Evolutionary conservation across 2,113 vertebrate genomes (phyloP), one percentile per base, ranked within the genome.

Genomic region (Blennius ocellaris): DNA sequence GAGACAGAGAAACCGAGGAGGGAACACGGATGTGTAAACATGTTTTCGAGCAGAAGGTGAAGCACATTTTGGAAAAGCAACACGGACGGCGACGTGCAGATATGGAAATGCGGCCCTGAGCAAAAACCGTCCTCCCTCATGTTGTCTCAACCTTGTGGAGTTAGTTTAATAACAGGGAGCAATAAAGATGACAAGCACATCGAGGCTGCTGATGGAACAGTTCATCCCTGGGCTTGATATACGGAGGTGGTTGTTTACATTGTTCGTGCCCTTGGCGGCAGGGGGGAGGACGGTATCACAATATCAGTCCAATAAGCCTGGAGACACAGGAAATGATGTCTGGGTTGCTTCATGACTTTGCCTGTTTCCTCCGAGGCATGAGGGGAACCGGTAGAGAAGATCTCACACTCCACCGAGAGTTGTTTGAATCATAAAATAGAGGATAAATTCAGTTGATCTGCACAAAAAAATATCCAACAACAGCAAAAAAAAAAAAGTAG

Each of bases 1-100:
- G 75, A 67, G 52, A 60, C 15, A 50, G 38, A 15, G 8, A 15
- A 37, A 5, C 11, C 9, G 39, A 45, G 12, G 11, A 67, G 64
- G 38, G 60, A 53, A 50, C 0, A 9, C n/a, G 53, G 30, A 54
- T 44, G 15, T 6, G 72, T 77, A 82, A 90, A 92, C 86, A 85
- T 89, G 87, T 92, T 87, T 82, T 53, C 75, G 78, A 72, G 60
- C 12, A 36, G 47, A 21, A 54, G 45, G n/a, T 36, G 66, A 6
- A 7, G 43, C 6, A 73, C 67, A 53, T 39, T 40, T 39, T 61
- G 53, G 45, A 67, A 38, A 39, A 43, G 15, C 38, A 37, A 12
- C 58, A 45, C 61, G 37, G 14, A 51, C 6, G 11, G 0, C 48
- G 30, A 49, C 7, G 47, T 12, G 12, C 72, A 62, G 73, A 51